Percentiles rank a stretch among this genome's conserved stretches.
Conservation (phyloP, 2,888 invertebrate genomes). For the Lasius fuliginosus region DNA sequence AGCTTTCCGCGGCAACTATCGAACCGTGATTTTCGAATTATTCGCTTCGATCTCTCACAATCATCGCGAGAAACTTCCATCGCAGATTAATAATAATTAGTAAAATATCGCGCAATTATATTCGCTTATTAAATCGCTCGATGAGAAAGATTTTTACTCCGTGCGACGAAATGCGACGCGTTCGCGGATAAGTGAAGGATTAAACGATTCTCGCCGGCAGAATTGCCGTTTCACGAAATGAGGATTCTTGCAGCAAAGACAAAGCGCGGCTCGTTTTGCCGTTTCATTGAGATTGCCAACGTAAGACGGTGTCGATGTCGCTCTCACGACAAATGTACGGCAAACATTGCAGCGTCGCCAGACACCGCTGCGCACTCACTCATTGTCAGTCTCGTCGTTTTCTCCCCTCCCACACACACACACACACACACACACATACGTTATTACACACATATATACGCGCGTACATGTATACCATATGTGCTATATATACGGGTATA, state of each 20-base stretch:
- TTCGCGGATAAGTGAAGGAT: not conserved
- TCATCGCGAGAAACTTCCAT: too few species aligned
- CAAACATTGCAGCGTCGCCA: slow-evolving; percentile 66
- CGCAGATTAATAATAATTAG: too few species aligned
- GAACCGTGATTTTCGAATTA: not conserved
- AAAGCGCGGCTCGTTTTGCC: not conserved
- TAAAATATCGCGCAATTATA: not conserved
- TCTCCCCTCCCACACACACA: not conserved
- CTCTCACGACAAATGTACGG: slow-evolving; percentile 67
- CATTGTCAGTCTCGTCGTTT: slow-evolving; percentile 67
- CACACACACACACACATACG: not conserved
- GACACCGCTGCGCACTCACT: slow-evolving; percentile 61
- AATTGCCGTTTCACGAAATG: slow-evolving; percentile 5
- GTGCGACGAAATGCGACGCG: not conserved
- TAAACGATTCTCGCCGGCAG: not conserved
- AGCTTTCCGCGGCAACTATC: not conserved
- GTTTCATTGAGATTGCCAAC: slow-evolving; percentile 64
- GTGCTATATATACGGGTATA: slow-evolving; percentile 44
- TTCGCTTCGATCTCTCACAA: too few species aligned
- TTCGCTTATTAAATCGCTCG: not conserved
- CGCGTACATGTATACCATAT: slow-evolving; percentile 18
- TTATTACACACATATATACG: not conserved
- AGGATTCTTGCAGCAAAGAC: slow-evolving; percentile 26
- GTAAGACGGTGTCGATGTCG: slow-evolving; percentile 69
- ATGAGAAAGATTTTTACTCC: not conserved